phyloP scores from a whole-genome alignment of 2,888 invertebrate genomes.

The Melanophora roralis region DNA sequence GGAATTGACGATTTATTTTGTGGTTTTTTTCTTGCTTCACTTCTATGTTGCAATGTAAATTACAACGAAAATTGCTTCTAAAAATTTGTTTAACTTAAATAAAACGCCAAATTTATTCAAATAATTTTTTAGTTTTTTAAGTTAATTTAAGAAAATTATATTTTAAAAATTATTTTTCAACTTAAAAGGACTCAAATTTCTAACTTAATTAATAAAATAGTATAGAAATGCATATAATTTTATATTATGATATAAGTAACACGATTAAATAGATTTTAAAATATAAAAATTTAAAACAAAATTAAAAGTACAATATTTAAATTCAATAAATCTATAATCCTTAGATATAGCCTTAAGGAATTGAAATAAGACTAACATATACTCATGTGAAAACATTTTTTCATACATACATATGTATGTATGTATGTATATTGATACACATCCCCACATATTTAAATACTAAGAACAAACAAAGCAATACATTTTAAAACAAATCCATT shows the following conservation, averaged over 20 bases:
- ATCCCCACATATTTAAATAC: background rate
- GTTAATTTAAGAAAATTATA: background rate
- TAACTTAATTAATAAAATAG: constrained; percentile 3
- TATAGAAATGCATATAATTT: constrained; percentile 15
- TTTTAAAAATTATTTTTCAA: background rate
- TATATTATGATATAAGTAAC: constrained; percentile 27
- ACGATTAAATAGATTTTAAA: background rate
- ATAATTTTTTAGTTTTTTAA: background rate
- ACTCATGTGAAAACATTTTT: no score
- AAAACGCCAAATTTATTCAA: constrained; percentile 29
- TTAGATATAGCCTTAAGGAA: constrained; percentile 32
- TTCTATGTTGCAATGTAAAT: no score
- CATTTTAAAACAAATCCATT: constrained; percentile 25
- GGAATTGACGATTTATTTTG: no score
- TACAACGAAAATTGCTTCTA: no score
- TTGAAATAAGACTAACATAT: background rate
- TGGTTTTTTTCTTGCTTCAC: no score
- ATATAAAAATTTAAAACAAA: constrained; percentile 51
- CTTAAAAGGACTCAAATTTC: constrained; percentile 35
- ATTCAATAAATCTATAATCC: constrained; percentile 31
- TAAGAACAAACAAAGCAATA: constrained; percentile 52
- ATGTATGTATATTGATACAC: background rate
- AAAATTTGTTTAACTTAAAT: no score
- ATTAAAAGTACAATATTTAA: constrained; percentile 53
- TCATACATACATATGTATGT: background rate